phyloP scores from a whole-genome alignment of 2,113 vertebrate species.

The Laticauda laticaudata region DNA sequence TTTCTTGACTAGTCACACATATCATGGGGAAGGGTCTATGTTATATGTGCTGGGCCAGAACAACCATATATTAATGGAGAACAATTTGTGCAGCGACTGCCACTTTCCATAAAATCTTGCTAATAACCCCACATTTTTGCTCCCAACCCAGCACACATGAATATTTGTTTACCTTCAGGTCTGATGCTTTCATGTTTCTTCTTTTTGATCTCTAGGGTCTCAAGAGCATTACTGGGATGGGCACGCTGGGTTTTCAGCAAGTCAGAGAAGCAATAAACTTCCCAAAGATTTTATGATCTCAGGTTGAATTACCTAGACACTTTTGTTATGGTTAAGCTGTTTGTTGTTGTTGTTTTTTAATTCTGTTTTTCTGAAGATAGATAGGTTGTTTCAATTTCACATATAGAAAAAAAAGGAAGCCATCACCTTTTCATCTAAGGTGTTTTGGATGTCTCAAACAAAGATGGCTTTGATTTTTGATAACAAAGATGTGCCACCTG shows the following conservation, averaged over 20 bases:
- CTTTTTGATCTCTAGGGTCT: conserved; percentile 4
- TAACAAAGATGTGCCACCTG: neutral
- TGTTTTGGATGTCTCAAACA: neutral
- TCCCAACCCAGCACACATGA: neutral
- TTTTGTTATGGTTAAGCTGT: neutral
- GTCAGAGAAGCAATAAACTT: neutral
- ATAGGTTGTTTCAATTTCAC: neutral
- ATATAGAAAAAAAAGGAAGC: neutral
- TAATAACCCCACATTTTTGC: neutral
- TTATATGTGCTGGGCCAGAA: neutral
- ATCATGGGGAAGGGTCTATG: neutral
- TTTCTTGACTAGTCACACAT: neutral
- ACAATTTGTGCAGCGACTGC: neutral
- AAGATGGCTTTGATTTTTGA: neutral
- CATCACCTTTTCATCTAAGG: neutral
- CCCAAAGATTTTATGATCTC: neutral
- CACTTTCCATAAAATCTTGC: neutral
- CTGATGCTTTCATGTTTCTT: neutral
- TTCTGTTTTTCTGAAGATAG: neutral
- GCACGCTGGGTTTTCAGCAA: conserved; percentile 14
- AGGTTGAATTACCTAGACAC: neutral
- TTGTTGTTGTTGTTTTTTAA: neutral
- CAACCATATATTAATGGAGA: neutral
- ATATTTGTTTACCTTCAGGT: neutral
- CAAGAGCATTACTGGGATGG: conserved; percentile 14